Conservation (phyloP, 2,797 vertebrate species). For the Pseudochaenichthys georgianus region DNA sequence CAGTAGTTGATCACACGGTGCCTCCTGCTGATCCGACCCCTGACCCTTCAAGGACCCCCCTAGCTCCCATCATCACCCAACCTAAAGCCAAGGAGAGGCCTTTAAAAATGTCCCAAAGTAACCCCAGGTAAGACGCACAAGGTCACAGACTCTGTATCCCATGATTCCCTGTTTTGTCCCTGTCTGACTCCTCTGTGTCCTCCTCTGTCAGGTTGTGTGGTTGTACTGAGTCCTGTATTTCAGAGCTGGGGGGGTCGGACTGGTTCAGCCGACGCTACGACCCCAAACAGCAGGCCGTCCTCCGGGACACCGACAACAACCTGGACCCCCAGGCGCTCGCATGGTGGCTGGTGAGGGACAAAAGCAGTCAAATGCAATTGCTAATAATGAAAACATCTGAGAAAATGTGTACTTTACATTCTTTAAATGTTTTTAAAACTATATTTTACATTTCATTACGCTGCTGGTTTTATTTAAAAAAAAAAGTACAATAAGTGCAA, state of each 20-base stretch:
- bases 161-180: background rate
- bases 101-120: background rate
- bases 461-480: too few relatives aligned
- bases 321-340: constrained; percentile 65
- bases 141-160: background rate
- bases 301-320: constrained; percentile 52
- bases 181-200: background rate
- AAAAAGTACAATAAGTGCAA: too few relatives aligned
- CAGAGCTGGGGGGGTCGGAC: constrained; percentile 57
- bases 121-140: constrained; percentile 4
- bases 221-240: constrained; percentile 75
- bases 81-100: background rate
- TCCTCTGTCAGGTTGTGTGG: constrained; percentile 70
- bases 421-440: too few relatives aligned
- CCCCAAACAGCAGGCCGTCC: constrained; percentile 74
- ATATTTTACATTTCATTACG: too few relatives aligned
- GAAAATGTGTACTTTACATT: too few relatives aligned
- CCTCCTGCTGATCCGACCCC: constrained; percentile 8
- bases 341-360: constrained; percentile 87
- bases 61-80: background rate
- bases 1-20: constrained; percentile 24
- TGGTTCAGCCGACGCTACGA: constrained; percentile 84
- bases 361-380: background rate
- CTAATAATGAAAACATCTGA: background rate
- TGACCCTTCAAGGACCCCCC: background rate